Base-by-base conservation (phyloP, 2,113 vertebrate species). In the Poeciliopsis retropinna region DNA sequence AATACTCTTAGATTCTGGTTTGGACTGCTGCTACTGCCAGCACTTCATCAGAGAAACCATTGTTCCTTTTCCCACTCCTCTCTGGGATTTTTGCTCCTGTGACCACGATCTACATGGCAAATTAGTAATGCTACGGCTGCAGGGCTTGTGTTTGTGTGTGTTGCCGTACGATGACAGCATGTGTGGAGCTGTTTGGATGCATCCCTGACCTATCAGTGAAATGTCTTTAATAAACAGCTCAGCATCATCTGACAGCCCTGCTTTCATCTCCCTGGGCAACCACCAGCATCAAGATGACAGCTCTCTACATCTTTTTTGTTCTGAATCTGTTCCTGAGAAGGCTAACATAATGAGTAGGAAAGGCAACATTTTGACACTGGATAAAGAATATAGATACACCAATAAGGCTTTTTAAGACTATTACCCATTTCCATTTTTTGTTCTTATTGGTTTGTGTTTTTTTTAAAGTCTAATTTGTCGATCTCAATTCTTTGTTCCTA, bases 211-310 rank as follows among this genome's bases (percentile, higher is more conserved):
- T 64, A 75, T 91, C 85, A 84, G 79, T 86, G 85, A 25, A 77
- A 80, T 61, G 67, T 81, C 71, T 90, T 75, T 82, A 79, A 90
- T 86, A 87, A 84, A 85, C 76, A 90, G 54, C 80, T 72, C 74
- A 79, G 77, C 81, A 27, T 87, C 73, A 9, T 81, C 83, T 85
- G 70, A 85, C 86, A 88, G 90, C 74, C 85, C 41, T 27, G 70
- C 90, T 92, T 89, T 89, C 73, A 89, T 90, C 82, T 91, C 83
- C 73, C 68, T 39, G 12, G 83, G 76, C 9, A 13, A 87, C 73
- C 70, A 41, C 79, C 69, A 47, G 63, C 78, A 41, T 89, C 83
- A 64, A 73, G 79, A 79, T 76, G 86, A 89, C 86, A 86, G 82
- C 83, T 85, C 83, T 82, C 44, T 4, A 8, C 84, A 72, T 80